Base-by-base conservation (phyloP, 1,140 invertebrate species). In the Drosophila willistoni region DNA sequence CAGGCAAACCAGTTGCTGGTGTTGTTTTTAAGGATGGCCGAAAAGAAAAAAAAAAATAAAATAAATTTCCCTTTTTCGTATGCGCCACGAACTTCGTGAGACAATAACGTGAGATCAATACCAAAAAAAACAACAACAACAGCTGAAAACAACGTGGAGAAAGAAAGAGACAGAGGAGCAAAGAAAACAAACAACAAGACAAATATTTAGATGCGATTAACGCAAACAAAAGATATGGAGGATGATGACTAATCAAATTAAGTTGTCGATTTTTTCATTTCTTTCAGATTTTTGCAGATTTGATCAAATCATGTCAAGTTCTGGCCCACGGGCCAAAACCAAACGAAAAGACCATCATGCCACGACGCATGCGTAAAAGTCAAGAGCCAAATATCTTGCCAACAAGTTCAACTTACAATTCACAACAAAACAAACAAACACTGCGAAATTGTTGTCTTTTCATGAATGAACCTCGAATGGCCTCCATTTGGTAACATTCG, bases 91-190 rank as follows among this genome's bases (percentile, higher is more conserved):
- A 87, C 61, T 73, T 81, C 68, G 81, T 74, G 66, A 75, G 73
- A 79, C 71, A 85, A 83, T 66, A 75, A 85, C 78, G 82, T 86
- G 82, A 86, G 75, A 75, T 81, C 81, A 81, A 86, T 85, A 76
- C 75, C 74, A 64, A 85, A 77, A 77, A 80, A 17, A 29, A 64
- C 47, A 56, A 72, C 51, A 60, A 74, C 9, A 47, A 7, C 17
- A 51, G 19, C 17, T 9, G 65, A 25, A 47, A 25, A 61, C 0
- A 19, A 63, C 14, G 19, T 44, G 1, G 7, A 29, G 39, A 25
- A 39, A n/a, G 36, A 61, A n/a, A 64, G 70, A 70, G 71, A 34
- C 1, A 13, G 1, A 39, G 5, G 42, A 19, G 7, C 10, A 29
- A 73, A 47, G 19, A 57, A 47, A 13, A 70, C 42, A 17, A 41